These are phyloP conservation scores for Micoletzkya japonica DNA, from an alignment of 2,888 invertebrate genomes.

Conservation along the genomic window DNA sequence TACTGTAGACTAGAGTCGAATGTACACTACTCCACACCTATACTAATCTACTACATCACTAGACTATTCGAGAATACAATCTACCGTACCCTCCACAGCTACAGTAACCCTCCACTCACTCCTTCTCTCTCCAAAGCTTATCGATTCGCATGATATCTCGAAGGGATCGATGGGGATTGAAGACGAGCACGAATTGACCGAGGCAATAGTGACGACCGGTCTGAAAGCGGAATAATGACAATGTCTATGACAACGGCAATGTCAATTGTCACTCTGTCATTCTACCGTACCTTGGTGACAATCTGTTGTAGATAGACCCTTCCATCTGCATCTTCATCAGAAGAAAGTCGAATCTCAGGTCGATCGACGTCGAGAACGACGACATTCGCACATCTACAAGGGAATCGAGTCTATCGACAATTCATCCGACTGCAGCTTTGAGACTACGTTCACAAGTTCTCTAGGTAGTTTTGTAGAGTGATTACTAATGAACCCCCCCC, in stretches of 20 bases:
- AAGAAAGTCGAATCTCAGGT: conserved; percentile 25
- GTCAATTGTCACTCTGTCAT: neutral
- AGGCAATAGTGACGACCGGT: conserved; percentile 62
- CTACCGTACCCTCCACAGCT: too few species aligned
- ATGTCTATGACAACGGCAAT: neutral
- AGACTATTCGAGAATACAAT: too few species aligned
- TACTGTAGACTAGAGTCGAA: too few species aligned
- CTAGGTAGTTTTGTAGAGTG: conserved; percentile 6
- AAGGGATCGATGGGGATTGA: conserved; percentile 80
- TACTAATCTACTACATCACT: too few species aligned
- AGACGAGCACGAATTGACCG: conserved; percentile 91
- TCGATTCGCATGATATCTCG: conserved; percentile 91
- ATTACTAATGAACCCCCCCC: neutral
- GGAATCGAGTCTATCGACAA: neutral
- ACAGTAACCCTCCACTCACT: conserved; percentile 72
- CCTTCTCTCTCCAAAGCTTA: conserved; percentile 87
- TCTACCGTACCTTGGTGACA: conserved; percentile 17
- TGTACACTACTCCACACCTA: too few species aligned
- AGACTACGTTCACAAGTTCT: too few species aligned
- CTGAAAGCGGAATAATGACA: neutral
- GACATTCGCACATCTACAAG: conserved; percentile 14
- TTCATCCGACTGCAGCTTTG: neutral
- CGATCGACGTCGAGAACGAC: conserved; percentile 34
- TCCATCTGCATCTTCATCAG: conserved; percentile 33
- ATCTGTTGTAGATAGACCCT: conserved; percentile 41